phyloP scores from a whole-genome alignment of 2,113 vertebrate genomes.

The Zosterops lateralis region DNA sequence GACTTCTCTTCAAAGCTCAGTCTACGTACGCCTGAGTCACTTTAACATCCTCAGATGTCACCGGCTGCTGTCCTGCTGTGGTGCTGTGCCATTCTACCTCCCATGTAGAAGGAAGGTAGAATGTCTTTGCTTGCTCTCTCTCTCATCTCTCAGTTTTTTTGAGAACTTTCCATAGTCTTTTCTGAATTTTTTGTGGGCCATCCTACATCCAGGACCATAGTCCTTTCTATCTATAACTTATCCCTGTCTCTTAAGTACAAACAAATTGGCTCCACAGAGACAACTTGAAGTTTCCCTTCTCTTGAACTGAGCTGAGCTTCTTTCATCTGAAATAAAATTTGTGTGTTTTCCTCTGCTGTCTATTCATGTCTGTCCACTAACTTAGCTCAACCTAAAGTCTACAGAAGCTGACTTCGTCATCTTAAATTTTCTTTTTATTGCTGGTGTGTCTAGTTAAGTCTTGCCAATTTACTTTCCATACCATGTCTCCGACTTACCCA shows the following conservation, averaged over 20 bases:
- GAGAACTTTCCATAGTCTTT: not conserved
- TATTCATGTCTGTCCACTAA: not conserved
- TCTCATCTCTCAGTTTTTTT: not conserved
- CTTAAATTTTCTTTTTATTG: not conserved
- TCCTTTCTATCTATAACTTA: not conserved
- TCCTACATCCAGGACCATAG: not conserved
- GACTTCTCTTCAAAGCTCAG: not conserved
- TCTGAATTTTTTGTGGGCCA: not conserved
- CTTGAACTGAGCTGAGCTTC: not conserved
- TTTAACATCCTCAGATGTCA: not conserved
- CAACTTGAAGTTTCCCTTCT: not conserved
- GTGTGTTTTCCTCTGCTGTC: not conserved
- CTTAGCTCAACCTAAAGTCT: not conserved
- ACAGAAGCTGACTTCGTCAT: not conserved
- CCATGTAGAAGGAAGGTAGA: not conserved
- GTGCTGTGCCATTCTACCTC: not conserved
- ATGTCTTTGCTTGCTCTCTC: not conserved
- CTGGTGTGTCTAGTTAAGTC: not conserved
- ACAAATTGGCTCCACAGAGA: not conserved
- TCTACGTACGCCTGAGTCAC: not conserved
- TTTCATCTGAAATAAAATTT: not conserved
- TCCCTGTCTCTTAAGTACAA: not conserved
- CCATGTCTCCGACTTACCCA: not conserved
- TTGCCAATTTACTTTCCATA: not conserved
- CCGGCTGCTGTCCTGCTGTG: not conserved